These are phyloP conservation scores for Branchipolynoe longqiensis DNA, from an alignment of 2,888 invertebrate species.

Conservation along the genomic window DNA sequence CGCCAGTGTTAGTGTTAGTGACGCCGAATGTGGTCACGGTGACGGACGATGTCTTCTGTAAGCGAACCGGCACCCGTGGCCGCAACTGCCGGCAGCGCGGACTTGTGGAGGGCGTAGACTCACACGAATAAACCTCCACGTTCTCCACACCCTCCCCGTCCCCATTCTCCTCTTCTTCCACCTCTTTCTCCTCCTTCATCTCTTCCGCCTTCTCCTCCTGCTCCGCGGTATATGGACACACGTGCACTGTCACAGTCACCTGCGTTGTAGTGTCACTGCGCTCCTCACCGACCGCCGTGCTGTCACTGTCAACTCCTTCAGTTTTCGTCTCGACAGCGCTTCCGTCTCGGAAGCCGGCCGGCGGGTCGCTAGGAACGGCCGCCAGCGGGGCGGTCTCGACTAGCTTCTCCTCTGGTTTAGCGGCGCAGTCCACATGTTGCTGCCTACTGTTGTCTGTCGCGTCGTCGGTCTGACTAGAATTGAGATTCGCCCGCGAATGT, in stretches of 20 bases:
- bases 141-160: not conserved
- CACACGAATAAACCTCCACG: not conserved
- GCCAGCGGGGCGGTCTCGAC: not conserved
- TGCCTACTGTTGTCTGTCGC: not conserved
- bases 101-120: constrained; percentile 11
- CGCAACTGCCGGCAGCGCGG: not conserved
- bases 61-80: constrained; percentile 14
- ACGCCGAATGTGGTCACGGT: not conserved
- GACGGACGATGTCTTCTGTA: not conserved
- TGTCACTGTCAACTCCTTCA: not conserved
- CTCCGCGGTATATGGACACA: constrained; percentile 3
- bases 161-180: constrained; percentile 27
- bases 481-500: too few species aligned
- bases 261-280: too few species aligned
- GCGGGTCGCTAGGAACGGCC: not conserved
- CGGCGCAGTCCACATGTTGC: not conserved
- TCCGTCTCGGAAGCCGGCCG: not conserved
- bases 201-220: constrained; percentile 2
- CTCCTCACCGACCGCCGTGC: not conserved
- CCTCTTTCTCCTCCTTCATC: not conserved
- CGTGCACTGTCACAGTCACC: not conserved
- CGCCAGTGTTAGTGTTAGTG: not conserved
- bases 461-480: not conserved
- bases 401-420: not conserved
- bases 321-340: not conserved